Conservation (phyloP, 2,113 vertebrate genomes). For the Willisornis vidua region DNA sequence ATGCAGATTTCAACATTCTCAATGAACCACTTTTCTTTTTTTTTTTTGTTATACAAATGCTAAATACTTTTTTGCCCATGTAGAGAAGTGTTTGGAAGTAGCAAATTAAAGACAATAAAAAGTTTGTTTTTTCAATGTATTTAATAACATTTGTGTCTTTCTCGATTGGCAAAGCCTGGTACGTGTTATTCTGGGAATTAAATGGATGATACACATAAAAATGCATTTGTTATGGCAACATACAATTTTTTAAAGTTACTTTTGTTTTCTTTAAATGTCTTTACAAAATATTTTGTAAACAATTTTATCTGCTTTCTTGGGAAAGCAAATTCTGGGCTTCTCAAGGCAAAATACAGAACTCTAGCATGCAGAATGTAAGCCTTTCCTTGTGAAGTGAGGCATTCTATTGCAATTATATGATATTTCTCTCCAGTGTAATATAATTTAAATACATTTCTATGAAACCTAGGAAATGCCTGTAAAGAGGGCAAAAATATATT, state of each 20-base stretch:
- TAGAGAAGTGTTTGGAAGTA: conserved; percentile 50
- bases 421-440: neutral
- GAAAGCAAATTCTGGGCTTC: neutral
- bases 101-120: conserved; percentile 64
- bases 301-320: neutral
- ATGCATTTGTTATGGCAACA: conserved; percentile 19
- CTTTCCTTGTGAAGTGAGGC: neutral
- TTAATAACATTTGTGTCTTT: conserved; percentile 10
- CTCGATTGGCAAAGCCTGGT: neutral
- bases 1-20: conserved; percentile 80
- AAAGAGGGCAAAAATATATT: conserved; percentile 9
- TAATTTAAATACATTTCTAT: neutral
- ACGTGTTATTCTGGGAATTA: conserved; percentile 1
- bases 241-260: neutral
- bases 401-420: neutral
- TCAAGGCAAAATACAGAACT: neutral
- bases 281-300: neutral
- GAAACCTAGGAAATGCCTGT: neutral
- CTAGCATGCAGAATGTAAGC: neutral
- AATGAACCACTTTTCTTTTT: conserved; percentile 72
- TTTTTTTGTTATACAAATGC: conserved; percentile 64
- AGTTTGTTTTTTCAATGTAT: conserved; percentile 17
- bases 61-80: conserved; percentile 76
- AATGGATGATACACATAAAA: neutral
- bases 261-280: neutral